These are phyloP conservation scores for Drusus annulatus DNA, from an alignment of 1,140 invertebrate species.

Conservation along the genomic window DNA sequence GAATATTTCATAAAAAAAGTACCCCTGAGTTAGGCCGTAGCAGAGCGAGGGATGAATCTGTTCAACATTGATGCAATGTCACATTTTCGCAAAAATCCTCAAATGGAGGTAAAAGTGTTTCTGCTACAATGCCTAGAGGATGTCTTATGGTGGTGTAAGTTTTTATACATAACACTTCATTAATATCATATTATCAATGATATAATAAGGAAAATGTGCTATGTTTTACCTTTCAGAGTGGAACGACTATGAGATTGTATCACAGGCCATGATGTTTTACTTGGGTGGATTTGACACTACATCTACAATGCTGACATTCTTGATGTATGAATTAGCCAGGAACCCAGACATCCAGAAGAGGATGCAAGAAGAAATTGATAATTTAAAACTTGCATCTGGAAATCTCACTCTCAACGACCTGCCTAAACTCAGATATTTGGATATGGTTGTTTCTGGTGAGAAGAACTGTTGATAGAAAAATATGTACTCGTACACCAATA, in stretches of 20 bases:
- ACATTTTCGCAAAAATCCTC: too few relatives aligned
- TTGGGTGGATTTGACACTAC: constrained; percentile 74
- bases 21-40: too few relatives aligned
- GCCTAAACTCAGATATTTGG: constrained; percentile 64
- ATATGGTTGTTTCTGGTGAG: constrained; percentile 66
- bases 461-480: background rate
- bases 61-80: too few relatives aligned
- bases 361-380: constrained; percentile 68
- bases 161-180: too few relatives aligned
- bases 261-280: constrained; percentile 66
- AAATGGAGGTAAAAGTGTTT: too few relatives aligned
- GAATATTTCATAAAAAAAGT: too few relatives aligned
- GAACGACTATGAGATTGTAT: constrained; percentile 67
- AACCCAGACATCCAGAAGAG: constrained; percentile 69
- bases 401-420: constrained; percentile 62
- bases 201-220: too few relatives aligned
- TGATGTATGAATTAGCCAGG: constrained; percentile 65
- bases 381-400: constrained; percentile 57
- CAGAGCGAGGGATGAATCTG: too few relatives aligned
- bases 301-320: constrained; percentile 64
- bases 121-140: too few relatives aligned
- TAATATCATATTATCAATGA: too few relatives aligned
- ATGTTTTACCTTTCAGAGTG: constrained; percentile 59
- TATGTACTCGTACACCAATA: too few relatives aligned
- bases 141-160: too few relatives aligned